A percentile compares a stretch with the other conserved stretches of the same genome.
Conservation (phyloP, 2,888 invertebrate species). For the Drosophila atripex region DNA sequence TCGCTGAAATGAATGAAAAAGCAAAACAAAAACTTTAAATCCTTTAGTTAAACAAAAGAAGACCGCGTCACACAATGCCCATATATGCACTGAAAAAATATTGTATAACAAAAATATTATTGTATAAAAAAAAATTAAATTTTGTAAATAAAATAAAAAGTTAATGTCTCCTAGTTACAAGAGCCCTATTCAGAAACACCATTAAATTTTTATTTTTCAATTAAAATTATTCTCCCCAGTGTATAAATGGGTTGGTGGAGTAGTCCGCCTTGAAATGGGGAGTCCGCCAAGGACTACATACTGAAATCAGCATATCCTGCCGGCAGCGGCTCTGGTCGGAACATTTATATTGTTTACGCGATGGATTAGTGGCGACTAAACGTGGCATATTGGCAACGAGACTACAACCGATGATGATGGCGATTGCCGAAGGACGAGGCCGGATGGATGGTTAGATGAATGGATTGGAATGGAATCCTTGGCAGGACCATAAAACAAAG, state of each 20-base stretch:
- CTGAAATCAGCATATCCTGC: slow-evolving; percentile 52
- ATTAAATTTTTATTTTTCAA: no score
- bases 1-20: slow-evolving; percentile 64
- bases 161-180: no score
- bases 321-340: slow-evolving; percentile 41
- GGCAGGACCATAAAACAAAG: slow-evolving; percentile 51
- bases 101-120: no score
- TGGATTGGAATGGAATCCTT: slow-evolving; percentile 25
- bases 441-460: slow-evolving; percentile 29
- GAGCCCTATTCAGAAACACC: no score
- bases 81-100: slow-evolving; percentile 12
- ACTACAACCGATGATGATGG: slow-evolving; percentile 33
- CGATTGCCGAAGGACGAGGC: slow-evolving; percentile 28
- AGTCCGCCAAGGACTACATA: slow-evolving; percentile 41
- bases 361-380: slow-evolving; percentile 70
- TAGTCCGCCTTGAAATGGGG: slow-evolving; percentile 3
- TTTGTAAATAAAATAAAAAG: no score
- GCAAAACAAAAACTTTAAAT: slow-evolving; percentile 73
- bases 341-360: slow-evolving; percentile 68
- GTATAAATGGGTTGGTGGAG: slow-evolving; percentile 10
- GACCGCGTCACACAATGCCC: slow-evolving; percentile 52
- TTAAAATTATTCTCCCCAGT: slow-evolving; percentile 3
- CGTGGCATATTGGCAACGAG: slow-evolving; percentile 66
- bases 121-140: no score
- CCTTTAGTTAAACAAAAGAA: slow-evolving; percentile 72